Base-by-base conservation (phyloP, 2,888 invertebrate species). In the Chymomyza fuscimana region DNA sequence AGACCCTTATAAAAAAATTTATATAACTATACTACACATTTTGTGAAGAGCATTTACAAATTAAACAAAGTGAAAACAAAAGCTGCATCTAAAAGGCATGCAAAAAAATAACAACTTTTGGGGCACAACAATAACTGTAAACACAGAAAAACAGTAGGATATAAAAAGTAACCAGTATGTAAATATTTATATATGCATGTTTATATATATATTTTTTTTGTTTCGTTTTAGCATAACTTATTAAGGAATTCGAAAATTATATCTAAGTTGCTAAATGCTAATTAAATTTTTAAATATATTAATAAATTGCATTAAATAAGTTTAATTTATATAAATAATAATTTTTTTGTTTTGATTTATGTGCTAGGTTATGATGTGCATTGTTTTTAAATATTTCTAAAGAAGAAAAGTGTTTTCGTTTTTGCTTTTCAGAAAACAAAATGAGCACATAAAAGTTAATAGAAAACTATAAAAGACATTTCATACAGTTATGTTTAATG, bases 181-280 rank as follows among this genome's bases (percentile, higher is more conserved):
- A 46, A 46, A 46, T 46, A 46, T 46, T 65, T 69, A 60, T 66
- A 66, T 60, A 65, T 65, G 25, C 6, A 54, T 54, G 54, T 54
- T 54, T 66, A 60, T 80, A 80, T 76, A 79, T 81, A 73, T 74
- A 67, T 65, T 77, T 69, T 73, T 70, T 65, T 73, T 78, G 65
- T 79, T 79, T 74, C 67, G 72, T 77, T 77, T 79, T 73, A 69
- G 50, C 56, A 59, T 70, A 81, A 74, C 84, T 77, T 85, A 87
- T 85, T 86, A 86, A 81, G 84, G 83, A 85, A 86, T 79, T 87
- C 70, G 79, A 85, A 81, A 82, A 84, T 79, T 69, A 73, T 52
- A 50, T 54, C 61, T 52, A 15, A 67, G n/a, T 58, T 65, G 50
- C 15, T 72, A 71, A 74, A 72, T 65, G 63, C 68, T 76, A 76